Evolutionary conservation across 2,113 vertebrate genomes (phyloP).

Genomic region (Peucedramus taeniatus): DNA sequence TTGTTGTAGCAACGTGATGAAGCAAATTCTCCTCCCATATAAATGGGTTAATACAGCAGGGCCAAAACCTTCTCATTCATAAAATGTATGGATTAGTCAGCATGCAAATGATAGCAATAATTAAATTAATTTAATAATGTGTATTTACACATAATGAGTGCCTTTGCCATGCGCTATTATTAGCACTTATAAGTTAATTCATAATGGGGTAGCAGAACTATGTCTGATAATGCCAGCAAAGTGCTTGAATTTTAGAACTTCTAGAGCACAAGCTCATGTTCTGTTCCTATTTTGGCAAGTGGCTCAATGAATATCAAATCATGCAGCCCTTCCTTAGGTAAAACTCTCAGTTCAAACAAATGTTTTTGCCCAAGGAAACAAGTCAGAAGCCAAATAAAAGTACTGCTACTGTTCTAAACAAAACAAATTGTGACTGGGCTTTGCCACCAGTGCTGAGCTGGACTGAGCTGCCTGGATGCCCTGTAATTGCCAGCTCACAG

Average conservation of each 20-base stretch:
- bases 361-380: not conserved
- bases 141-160: not conserved
- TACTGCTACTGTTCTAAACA: not conserved
- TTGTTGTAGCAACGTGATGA: not conserved
- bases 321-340: not conserved
- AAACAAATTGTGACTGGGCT: not conserved
- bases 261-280: not conserved
- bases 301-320: not conserved
- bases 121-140: not conserved
- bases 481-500: not conserved
- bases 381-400: not conserved
- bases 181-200: not conserved
- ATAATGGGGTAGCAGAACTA: not conserved
- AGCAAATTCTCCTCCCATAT: not conserved
- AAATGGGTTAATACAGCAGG: not conserved
- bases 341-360: not conserved
- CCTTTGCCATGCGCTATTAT: not conserved
- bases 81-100: not conserved
- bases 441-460: not conserved
- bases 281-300: not conserved
- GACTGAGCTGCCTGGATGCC: not conserved
- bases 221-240: not conserved
- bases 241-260: not conserved
- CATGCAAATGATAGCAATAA: not conserved
- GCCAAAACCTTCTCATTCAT: not conserved